Evolutionary conservation across 2,113 vertebrate species (phyloP).

Genomic region (Lagenorhynchus albirostris): DNA sequence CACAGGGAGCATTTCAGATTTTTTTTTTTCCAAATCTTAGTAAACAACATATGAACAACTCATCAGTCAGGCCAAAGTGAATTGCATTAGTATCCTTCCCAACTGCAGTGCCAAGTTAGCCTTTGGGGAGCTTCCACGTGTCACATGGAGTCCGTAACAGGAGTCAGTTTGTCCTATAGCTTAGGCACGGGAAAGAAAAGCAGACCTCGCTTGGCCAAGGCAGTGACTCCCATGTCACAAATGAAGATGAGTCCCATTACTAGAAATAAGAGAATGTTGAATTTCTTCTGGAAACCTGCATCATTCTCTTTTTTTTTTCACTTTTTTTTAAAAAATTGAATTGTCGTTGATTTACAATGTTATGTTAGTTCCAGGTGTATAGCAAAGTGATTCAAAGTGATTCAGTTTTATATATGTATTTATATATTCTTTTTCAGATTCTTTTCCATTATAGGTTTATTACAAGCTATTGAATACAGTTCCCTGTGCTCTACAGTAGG

Average conservation of each 20-base stretch:
- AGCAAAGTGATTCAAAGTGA: not conserved
- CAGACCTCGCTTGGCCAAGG: not conserved
- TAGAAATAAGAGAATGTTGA: not conserved
- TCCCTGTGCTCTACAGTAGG: not conserved
- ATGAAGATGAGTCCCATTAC: not conserved
- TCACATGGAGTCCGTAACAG: not conserved
- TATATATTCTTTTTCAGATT: not conserved
- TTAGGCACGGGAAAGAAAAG: not conserved
- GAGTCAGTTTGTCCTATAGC: not conserved
- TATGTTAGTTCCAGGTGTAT: not conserved
- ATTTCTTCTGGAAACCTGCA: not conserved
- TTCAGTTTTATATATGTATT: not conserved
- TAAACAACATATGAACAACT: not conserved
- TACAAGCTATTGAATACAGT: not conserved
- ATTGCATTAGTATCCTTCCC: not conserved
- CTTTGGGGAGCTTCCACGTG: not conserved
- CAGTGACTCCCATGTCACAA: not conserved
- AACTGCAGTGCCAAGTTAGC: not conserved
- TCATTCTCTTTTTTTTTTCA: not conserved
- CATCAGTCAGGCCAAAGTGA: conserved; percentile 5
- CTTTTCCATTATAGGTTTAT: not conserved
- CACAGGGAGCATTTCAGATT: not conserved
- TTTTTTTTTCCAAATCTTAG: not conserved
- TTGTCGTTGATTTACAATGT: not conserved
- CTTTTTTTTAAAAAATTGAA: not conserved